Evolutionary conservation across 2,797 vertebrate genomes (phyloP), one percentile per base, ranked within the genome.

Genomic region (Sandelia bainsii): DNA sequence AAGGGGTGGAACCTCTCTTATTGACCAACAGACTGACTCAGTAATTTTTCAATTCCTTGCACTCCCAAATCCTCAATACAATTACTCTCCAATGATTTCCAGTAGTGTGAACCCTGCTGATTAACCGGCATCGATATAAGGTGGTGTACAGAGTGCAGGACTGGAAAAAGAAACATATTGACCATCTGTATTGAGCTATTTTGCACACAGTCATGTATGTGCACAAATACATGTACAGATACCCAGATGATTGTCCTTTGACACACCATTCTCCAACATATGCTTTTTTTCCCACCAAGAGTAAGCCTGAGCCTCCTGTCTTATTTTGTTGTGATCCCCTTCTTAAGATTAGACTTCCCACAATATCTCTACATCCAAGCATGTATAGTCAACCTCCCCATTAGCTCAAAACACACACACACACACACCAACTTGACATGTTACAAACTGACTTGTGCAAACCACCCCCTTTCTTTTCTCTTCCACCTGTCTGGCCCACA

Each of bases 1-100:
- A 66, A 46, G 23, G 54, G 79, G 75, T 49, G 65, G 77, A 72
- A 80, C 82, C 69, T 70, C 70, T 83, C 53, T 52, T 86, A 92
- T 90, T 84, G 92, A 94, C 87, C 77, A 75, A 69, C 72, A 78
- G 77, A 80, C 70, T 70, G 69, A 84, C 79, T 87, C 69, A 64
- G 82, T 88, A 81, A 88, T 77, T 90, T 91, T 92, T 92, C 81
- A 89, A 80, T 88, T 82, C 75, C 63, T 79, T 62, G 81, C 71
- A 51, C 81, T 89, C 74, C 85, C 74, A 86, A 91, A 88, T 88
- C 81, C 87, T 85, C 86, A 80, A 80, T 87, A 77, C 79, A 86
- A 93, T 91, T 91, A 92, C 80, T 85, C 82, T 37, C 40, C 59
- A 94, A 91, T 89, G 91, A 94, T 94, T 93, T 94, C 87, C 84